A percentile compares a stretch with the other conserved stretches of the same genome.
These are phyloP conservation scores for Cactoblastis cactorum DNA, from an alignment of 2,888 invertebrate genomes.

Conservation along the genomic window DNA sequence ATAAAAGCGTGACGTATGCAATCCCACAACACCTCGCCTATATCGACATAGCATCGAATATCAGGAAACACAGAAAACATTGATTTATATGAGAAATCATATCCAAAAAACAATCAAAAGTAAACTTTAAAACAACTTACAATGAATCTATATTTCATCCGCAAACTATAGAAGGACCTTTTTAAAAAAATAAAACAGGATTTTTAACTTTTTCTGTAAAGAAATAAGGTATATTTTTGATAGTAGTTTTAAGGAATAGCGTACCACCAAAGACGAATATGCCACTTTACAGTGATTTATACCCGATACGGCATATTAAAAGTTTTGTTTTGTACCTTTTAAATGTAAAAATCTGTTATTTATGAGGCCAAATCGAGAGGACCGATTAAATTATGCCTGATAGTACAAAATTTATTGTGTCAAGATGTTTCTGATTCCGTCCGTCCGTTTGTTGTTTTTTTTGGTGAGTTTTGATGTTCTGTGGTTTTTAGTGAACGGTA, in stretches of 20 bases:
- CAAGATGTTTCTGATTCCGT: constrained; percentile 56
- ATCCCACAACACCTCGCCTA: constrained; percentile 42
- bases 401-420: constrained; percentile 67
- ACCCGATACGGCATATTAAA: constrained; percentile 73
- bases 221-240: constrained; percentile 20
- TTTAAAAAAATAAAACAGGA: constrained; percentile 2
- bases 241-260: constrained; percentile 21
- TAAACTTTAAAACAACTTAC: constrained; percentile 5
- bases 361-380: constrained; percentile 74
- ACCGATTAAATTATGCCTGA: constrained; percentile 75
- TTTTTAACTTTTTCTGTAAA: constrained; percentile 15
- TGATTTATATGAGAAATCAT: constrained; percentile 60
- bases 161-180: neutral
- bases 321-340: constrained; percentile 70
- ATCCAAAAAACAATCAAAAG: constrained; percentile 18
- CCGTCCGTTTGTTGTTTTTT: constrained; percentile 41
- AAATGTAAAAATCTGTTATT: constrained; percentile 77
- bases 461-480: constrained; percentile 12
- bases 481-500: constrained; percentile 14
- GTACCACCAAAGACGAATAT: constrained; percentile 60
- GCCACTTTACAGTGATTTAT: constrained; percentile 76
- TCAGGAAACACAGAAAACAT: constrained; percentile 36
- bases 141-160: constrained; percentile 19
- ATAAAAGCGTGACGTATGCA: constrained; percentile 35
- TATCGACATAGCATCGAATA: constrained; percentile 55